Percentiles rank a stretch among this genome's conserved stretches.
Conservation (phyloP, 2,888 invertebrate genomes). For the Maniola hyperantus region DNA sequence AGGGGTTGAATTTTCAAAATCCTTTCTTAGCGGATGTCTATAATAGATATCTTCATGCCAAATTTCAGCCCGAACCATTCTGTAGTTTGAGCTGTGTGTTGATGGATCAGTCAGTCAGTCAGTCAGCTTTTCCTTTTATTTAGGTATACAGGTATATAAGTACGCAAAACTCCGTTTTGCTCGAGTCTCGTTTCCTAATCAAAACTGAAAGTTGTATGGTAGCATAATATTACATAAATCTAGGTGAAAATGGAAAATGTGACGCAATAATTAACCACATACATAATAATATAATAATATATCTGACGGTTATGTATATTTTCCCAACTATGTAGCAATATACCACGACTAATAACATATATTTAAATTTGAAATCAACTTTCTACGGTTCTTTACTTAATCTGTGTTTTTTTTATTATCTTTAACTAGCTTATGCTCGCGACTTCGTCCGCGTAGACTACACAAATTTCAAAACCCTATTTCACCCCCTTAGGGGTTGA, state of each 20-base stretch:
- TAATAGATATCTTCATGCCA: no score
- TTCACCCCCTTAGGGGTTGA: no score
- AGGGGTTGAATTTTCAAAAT: no score
- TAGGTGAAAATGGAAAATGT: conserved; percentile 12
- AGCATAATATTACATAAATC: conserved; percentile 4
- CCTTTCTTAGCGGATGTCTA: no score
- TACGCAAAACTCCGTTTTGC: background rate
- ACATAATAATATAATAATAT: background rate
- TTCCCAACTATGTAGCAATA: background rate
- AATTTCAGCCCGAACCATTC: no score
- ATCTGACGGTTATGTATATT: background rate
- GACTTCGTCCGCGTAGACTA: no score
- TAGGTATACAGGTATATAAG: no score
- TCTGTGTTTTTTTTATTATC: background rate
- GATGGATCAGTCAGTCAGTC: no score
- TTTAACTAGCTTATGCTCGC: no score
- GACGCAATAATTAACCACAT: conserved; percentile 12
- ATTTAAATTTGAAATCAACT: conserved; percentile 12
- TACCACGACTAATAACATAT: conserved; percentile 3
- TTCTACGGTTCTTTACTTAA: background rate
- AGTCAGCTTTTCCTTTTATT: no score
- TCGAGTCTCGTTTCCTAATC: background rate
- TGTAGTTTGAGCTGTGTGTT: no score
- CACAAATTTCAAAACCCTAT: no score
- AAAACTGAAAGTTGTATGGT: conserved; percentile 11